Percentiles rank a stretch among this genome's conserved stretches.
Conservation (phyloP, 2,113 vertebrate species). For the Epinephelus lanceolatus region DNA sequence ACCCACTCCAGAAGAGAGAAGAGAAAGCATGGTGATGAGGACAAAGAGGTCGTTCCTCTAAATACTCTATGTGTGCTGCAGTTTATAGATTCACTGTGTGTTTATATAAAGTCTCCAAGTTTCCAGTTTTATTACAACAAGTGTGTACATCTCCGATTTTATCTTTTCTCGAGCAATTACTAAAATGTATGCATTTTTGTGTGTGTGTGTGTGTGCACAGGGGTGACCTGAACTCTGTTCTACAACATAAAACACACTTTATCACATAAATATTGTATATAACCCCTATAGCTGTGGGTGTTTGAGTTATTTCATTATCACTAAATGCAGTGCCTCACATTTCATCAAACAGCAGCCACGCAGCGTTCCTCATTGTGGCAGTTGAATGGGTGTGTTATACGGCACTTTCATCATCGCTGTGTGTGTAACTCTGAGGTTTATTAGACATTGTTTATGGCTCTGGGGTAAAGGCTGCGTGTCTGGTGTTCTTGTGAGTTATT, state of each 20-base stretch:
- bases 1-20: neutral
- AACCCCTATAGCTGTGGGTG: neutral
- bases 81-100: constrained; percentile 14
- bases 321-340: constrained; percentile 8
- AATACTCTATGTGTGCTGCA: neutral
- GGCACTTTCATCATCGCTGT: constrained; percentile 18
- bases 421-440: constrained; percentile 38
- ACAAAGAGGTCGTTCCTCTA: constrained; percentile 2
- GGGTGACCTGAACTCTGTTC: constrained; percentile 37
- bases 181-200: constrained; percentile 44
- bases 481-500: constrained; percentile 9
- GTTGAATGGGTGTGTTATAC: constrained; percentile 8
- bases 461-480: constrained; percentile 1
- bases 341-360: constrained; percentile 10
- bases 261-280: constrained; percentile 1
- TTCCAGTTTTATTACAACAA: constrained; percentile 12
- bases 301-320: constrained; percentile 21
- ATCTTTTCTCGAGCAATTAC: constrained; percentile 43
- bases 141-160: neutral
- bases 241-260: constrained; percentile 31
- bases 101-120: neutral
- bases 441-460: constrained; percentile 30
- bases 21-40: neutral
- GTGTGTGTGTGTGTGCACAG: constrained; percentile 13
- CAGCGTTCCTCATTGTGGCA: constrained; percentile 1